Evolutionary conservation across 1,140 invertebrate species (phyloP).

Genomic region (Caerostris extrusa): DNA sequence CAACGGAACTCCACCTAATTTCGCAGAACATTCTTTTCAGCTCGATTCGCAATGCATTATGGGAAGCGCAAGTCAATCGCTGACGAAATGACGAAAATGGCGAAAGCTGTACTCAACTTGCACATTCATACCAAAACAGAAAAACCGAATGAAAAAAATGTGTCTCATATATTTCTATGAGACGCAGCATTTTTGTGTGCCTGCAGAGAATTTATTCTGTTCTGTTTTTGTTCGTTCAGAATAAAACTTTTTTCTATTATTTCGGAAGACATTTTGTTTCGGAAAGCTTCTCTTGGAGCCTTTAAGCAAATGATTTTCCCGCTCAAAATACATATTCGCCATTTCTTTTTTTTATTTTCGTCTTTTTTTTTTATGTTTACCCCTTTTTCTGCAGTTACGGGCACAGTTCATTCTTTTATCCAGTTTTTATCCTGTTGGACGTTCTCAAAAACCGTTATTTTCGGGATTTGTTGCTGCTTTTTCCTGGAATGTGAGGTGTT

Average conservation of each 20-base stretch:
- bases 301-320: constrained; percentile 50
- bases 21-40: too few relatives aligned
- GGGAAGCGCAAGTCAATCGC: too few relatives aligned
- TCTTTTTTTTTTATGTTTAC: background rate
- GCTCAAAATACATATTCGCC: constrained; percentile 20
- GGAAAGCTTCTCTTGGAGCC: background rate
- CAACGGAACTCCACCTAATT: too few relatives aligned
- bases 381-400: background rate
- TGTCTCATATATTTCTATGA: constrained; percentile 20
- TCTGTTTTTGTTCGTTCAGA: constrained; percentile 19
- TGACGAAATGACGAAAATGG: too few relatives aligned
- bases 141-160: background rate
- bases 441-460: constrained; percentile 29
- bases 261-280: constrained; percentile 29
- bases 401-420: constrained; percentile 7
- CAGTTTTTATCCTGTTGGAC: constrained; percentile 18
- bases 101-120: background rate
- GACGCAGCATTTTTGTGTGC: background rate
- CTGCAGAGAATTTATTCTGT: background rate
- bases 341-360: constrained; percentile 3
- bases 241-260: constrained; percentile 4
- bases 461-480: constrained; percentile 13
- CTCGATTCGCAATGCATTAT: too few relatives aligned
- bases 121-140: background rate
- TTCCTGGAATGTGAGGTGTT: background rate